These are phyloP conservation scores for Trichechus manatus DNA, from an alignment of 2,113 vertebrate genomes.

Conservation along the genomic window DNA sequence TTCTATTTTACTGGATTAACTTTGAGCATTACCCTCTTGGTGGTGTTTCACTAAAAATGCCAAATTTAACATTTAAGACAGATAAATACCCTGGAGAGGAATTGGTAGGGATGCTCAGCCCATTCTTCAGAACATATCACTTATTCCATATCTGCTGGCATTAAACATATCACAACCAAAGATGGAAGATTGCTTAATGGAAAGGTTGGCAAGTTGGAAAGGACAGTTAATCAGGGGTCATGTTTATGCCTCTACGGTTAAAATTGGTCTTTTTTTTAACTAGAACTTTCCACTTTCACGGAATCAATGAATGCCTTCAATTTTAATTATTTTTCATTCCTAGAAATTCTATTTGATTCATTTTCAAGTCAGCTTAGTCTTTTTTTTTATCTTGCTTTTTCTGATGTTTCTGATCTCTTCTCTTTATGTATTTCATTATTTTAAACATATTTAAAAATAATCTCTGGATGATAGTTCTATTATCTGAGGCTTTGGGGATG, in stretches of 20 bases:
- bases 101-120: neutral
- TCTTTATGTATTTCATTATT: constrained; percentile 36
- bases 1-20: constrained; percentile 23
- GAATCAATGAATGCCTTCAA: constrained; percentile 2
- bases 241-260: neutral
- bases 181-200: neutral
- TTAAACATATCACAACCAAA: neutral
- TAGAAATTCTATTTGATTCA: constrained; percentile 52
- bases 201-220: neutral
- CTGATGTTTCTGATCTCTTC: neutral
- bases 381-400: neutral
- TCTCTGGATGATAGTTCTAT: constrained; percentile 36
- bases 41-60: constrained; percentile 42
- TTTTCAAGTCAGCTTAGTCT: constrained; percentile 41
- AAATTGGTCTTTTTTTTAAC: constrained; percentile 29
- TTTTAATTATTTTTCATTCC: constrained; percentile 40
- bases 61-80: constrained; percentile 8
- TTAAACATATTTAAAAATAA: constrained; percentile 43
- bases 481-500: neutral
- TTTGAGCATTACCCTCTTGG: neutral
- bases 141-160: neutral
- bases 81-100: neutral
- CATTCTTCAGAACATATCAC: neutral
- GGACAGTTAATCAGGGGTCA: neutral
- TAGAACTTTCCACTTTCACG: neutral